Base-by-base conservation (phyloP, 2,113 vertebrate genomes). In the Actenoides hombroni region DNA sequence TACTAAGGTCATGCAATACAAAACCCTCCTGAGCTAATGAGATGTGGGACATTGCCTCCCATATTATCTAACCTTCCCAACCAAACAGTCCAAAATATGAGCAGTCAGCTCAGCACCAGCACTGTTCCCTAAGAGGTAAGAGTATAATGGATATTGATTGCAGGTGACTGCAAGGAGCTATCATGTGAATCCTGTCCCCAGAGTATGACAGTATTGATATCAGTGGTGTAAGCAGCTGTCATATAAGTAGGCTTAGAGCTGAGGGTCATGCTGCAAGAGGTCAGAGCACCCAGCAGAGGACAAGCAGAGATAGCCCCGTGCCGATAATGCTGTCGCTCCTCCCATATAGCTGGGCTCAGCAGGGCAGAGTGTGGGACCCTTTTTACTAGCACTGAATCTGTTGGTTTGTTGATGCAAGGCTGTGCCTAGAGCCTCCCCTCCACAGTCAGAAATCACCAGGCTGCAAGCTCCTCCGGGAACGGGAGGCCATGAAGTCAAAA, bases 321-420 rank as follows among this genome's bases (percentile, higher is more conserved):
- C 26, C 0, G 0, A 2, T 4, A 79, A 39, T 6, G 33, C 6
- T 51, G 15, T 7, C 11, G 24, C n/a, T 71, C 15, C 48, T 77
- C 16, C 51, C 11, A 14, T 12, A 11, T 3, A 67, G n/a, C 19
- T 1, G 2, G 40, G 29, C 29, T 57, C 37, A 67, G 40, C 19
- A 28, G 44, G 23, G 13, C 4, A 82, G 20, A 31, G 29, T 5
- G 14, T 0, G 1, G 28, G 9, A 37, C 21, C 19, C 1, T 0
- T 6, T 9, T 40, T 61, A 39, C 13, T 5, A 0, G 3, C 42
- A 17, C 21, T 1, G 3, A 49, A n/a, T 28, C 21, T 25, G 14
- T 11, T 44, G 63, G 26, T 63, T 57, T 74, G 46, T 14, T 9
- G 31, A 21, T 33, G 16, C 35, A 53, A 57, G 42, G 48, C 37